Conservation (phyloP, 2,113 vertebrate genomes). For the Meles meles region DNA sequence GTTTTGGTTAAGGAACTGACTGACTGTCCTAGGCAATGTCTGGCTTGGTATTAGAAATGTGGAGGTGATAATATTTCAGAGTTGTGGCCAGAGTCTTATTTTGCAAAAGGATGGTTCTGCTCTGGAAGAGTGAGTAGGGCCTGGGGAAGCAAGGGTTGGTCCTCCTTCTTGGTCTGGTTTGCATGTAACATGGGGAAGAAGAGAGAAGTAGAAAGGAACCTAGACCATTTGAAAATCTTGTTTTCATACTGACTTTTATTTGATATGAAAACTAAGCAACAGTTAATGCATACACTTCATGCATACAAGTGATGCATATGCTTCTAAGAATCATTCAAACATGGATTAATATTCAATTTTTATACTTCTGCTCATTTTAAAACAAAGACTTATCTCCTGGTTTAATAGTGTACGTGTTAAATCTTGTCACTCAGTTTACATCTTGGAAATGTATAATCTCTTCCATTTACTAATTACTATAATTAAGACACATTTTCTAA, state of each 20-base stretch:
- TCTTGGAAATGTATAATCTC: constrained; percentile 23
- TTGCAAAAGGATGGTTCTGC: not conserved
- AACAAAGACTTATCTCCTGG: not conserved
- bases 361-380: not conserved
- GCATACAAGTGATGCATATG: not conserved
- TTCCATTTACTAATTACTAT: constrained; percentile 41
- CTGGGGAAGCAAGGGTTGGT: not conserved
- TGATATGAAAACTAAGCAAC: not conserved
- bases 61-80: not conserved
- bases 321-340: not conserved
- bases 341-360: not conserved
- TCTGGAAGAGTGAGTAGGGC: not conserved
- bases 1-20: not conserved
- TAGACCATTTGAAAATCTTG: not conserved
- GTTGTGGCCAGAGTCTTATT: not conserved
- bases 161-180: not conserved
- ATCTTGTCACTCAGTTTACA: not conserved
- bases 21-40: not conserved
- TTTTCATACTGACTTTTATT: not conserved
- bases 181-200: not conserved
- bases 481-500: constrained; percentile 48
- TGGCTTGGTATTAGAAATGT: not conserved
- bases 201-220: not conserved
- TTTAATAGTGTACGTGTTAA: not conserved
- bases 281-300: not conserved